Conservation (phyloP, 2,113 vertebrate genomes). For the Mesitornis unicolor region DNA sequence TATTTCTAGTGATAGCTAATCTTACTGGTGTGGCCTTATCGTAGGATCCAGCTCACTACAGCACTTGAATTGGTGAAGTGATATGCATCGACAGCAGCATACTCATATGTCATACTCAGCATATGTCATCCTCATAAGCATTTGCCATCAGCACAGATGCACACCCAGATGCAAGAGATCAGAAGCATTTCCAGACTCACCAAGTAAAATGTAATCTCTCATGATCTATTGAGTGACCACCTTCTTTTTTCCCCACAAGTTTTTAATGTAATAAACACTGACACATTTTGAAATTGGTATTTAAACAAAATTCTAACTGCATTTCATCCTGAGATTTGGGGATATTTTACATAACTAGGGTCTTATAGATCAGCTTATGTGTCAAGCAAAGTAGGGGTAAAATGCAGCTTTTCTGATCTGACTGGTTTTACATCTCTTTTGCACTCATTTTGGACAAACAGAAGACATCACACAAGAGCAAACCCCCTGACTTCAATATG, state of each 20-base stretch:
- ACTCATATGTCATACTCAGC: too few species aligned
- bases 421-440: background rate
- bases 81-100: too few species aligned
- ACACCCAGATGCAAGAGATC: background rate
- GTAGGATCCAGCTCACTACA: background rate
- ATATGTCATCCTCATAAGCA: accelerated
- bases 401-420: background rate
- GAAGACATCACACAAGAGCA: background rate
- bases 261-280: background rate
- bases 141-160: background rate
- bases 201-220: background rate
- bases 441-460: background rate
- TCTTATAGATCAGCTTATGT: background rate
- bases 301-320: background rate
- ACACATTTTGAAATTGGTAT: background rate
- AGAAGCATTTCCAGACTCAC: background rate
- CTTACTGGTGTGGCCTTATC: background rate
- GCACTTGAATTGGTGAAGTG: accelerated
- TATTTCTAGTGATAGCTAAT: background rate
- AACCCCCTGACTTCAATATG: accelerated
- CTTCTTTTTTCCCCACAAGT: background rate
- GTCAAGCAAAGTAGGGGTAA: background rate
- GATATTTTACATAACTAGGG: background rate
- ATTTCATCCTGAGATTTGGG: background rate
- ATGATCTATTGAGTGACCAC: accelerated